These are phyloP conservation scores for Patiria miniata DNA, from an alignment of 35 echinoderm and acorn worm species.

Conservation along the genomic window DNA sequence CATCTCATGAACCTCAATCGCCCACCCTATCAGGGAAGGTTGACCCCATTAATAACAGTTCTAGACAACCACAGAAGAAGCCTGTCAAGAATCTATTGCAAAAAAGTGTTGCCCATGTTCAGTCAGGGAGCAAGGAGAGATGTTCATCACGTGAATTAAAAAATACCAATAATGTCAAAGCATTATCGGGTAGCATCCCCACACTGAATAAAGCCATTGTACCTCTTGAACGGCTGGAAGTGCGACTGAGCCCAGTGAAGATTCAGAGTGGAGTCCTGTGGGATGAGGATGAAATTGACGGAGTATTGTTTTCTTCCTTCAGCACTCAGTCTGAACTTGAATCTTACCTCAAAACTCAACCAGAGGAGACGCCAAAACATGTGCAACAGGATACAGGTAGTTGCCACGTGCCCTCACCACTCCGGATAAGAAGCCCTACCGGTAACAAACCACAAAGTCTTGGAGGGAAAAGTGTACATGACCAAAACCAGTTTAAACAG, in stretches of 20 bases:
- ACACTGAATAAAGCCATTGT: background rate
- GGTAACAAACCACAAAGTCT: slow-evolving; percentile 32
- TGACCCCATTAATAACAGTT: too few species aligned
- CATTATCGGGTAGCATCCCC: too few species aligned
- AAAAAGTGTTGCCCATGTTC: too few species aligned
- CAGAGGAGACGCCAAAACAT: background rate
- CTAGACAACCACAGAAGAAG: too few species aligned
- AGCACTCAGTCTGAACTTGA: background rate
- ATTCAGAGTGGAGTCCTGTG: background rate
- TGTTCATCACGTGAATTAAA: too few species aligned
- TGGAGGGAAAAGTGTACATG: too few species aligned
- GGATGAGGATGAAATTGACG: background rate
- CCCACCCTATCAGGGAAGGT: too few species aligned
- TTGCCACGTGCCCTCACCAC: background rate
- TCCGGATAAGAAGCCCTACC: slow-evolving; percentile 43
- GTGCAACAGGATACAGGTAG: too few species aligned
- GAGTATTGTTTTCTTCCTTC: background rate
- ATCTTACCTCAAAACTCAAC: background rate
- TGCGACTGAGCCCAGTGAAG: background rate
- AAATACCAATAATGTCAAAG: too few species aligned
- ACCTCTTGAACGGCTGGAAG: background rate
- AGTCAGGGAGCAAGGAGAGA: too few species aligned
- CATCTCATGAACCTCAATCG: too few species aligned
- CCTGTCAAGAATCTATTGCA: too few species aligned
- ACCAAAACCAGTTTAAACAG: slow-evolving; percentile 24